These are phyloP conservation scores for Xestoiulus laeticollis DNA, from an alignment of 2,888 invertebrate genomes.

Conservation along the genomic window DNA sequence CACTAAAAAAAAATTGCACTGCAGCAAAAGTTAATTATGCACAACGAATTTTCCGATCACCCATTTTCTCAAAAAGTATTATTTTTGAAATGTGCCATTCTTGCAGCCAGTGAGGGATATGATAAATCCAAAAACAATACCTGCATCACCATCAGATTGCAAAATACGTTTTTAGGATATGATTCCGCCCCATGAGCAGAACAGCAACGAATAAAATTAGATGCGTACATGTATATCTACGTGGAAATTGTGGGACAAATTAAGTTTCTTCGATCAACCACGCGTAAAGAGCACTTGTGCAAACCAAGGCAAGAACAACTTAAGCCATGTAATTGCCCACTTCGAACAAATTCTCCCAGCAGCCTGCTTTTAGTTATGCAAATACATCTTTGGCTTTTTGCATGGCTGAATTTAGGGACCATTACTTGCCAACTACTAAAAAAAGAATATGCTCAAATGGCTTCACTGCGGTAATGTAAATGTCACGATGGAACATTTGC, in stretches of 20 bases:
- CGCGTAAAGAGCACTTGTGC: not conserved
- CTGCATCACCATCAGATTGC: not conserved
- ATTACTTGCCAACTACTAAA: not conserved
- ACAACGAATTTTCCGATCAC: too few species aligned
- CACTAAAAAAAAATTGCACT: too few species aligned
- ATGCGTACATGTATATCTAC: not conserved
- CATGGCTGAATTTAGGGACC: not conserved
- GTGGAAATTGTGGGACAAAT: not conserved
- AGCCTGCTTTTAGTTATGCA: not conserved
- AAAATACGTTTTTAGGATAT: not conserved
- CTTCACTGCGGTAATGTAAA: not conserved
- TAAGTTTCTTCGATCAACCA: not conserved
- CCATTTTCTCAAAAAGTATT: too few species aligned
- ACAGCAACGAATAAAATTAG: not conserved
- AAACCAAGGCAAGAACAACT: not conserved
- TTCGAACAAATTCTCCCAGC: not conserved
- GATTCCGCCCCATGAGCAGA: too few species aligned
- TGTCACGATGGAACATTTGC: conserved; percentile 6
- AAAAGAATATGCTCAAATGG: not conserved
- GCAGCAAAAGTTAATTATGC: too few species aligned
- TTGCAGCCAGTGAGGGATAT: too few species aligned
- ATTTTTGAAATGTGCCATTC: too few species aligned
- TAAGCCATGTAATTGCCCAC: not conserved
- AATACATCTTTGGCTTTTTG: not conserved
- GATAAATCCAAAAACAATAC: not conserved